Evolutionary conservation across 1,140 invertebrate genomes (phyloP).

Genomic region (Lordiphosa stackelbergi): DNA sequence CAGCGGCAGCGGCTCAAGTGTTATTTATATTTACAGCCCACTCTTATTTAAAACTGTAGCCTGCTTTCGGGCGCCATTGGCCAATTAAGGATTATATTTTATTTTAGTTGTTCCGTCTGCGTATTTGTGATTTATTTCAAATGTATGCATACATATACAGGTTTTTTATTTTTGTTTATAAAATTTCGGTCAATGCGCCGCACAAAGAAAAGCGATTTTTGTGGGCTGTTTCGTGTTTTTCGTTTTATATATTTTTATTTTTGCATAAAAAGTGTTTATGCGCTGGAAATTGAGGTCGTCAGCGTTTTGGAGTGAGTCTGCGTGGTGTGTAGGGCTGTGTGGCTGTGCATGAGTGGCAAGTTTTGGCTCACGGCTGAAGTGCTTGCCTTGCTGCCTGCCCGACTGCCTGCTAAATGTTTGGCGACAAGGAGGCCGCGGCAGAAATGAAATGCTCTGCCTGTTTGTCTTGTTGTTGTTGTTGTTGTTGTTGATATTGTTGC

Average conservation of each 20-base stretch:
- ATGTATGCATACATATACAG: conserved; percentile 1
- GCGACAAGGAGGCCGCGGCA: conserved; percentile 42
- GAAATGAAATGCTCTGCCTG: conserved; percentile 44
- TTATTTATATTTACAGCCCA: neutral
- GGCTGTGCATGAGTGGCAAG: conserved; percentile 35
- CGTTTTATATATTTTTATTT: conserved; percentile 25
- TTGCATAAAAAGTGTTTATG: conserved; percentile 59
- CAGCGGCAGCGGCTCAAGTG: conserved; percentile 3
- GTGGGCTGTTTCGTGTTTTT: too few species aligned
- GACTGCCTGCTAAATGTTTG: conserved; percentile 51
- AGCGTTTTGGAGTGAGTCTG: conserved; percentile 33
- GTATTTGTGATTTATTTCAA: conserved; percentile 38
- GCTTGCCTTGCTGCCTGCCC: conserved; percentile 27
- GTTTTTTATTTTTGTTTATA: conserved; percentile 14
- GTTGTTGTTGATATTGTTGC: conserved; percentile 48
- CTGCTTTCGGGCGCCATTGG: conserved; percentile 38
- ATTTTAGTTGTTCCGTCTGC: conserved; percentile 24
- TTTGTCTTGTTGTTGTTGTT: conserved; percentile 24
- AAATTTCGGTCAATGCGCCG: conserved; percentile 58
- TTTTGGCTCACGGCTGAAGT: conserved; percentile 64
- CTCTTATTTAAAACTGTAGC: conserved; percentile 41
- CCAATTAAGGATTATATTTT: conserved; percentile 53
- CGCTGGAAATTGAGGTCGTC: conserved; percentile 63
- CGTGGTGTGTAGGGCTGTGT: conserved; percentile 1
- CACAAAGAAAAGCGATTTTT: conserved; percentile 49